Conservation (phyloP, 2,888 invertebrate genomes). For the Chrysolina americana region DNA sequence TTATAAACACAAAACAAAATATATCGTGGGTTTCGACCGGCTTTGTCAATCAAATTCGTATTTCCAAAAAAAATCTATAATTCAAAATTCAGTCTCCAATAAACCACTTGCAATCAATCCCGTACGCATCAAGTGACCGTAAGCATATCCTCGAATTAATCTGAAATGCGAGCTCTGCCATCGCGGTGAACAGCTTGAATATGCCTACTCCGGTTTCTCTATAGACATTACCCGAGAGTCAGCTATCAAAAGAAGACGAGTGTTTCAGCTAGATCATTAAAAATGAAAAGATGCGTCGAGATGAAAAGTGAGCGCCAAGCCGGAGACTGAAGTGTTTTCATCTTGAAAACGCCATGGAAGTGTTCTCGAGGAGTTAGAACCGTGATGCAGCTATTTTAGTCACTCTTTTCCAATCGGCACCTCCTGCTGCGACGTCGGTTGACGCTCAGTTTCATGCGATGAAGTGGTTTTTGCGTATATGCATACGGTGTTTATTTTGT, state of each 20-base stretch:
- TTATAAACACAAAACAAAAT: no score
- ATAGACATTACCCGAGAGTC: conserved; percentile 5
- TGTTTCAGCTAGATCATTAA: conserved; percentile 18
- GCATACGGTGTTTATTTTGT: background rate
- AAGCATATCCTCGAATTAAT: background rate
- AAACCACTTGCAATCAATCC: no score
- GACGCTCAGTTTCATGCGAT: background rate
- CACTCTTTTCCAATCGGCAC: conserved; percentile 1
- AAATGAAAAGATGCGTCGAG: conserved; percentile 20
- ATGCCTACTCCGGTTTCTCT: conserved; percentile 13
- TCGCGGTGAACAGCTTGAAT: background rate
- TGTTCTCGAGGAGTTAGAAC: background rate
- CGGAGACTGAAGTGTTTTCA: conserved; percentile 7
- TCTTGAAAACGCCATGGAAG: conserved; percentile 4
- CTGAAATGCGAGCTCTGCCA: background rate
- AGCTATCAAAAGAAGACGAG: conserved; percentile 15
- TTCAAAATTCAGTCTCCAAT: no score
- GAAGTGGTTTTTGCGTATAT: background rate
- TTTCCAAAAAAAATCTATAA: no score
- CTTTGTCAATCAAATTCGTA: no score
- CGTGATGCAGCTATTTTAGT: conserved; percentile 18
- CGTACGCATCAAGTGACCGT: background rate
- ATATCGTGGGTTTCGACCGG: no score
- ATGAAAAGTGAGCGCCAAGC: conserved; percentile 14
- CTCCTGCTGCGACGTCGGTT: background rate